Evolutionary conservation across 2,888 invertebrate genomes (phyloP).

Genomic region (Pimpla rufipes): DNA sequence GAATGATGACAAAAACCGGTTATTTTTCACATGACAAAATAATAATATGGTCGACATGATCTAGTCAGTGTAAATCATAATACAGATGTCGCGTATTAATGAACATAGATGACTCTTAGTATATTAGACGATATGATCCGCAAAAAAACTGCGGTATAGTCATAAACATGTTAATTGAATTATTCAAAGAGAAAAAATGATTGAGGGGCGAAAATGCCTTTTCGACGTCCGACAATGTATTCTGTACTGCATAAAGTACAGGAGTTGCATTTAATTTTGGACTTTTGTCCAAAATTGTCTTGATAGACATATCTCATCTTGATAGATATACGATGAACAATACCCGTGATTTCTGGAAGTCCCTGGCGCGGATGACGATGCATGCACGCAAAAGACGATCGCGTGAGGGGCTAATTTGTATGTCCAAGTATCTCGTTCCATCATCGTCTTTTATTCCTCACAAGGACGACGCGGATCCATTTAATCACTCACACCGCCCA

Average conservation of each 20-base stretch:
- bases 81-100: no score
- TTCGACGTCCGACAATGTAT: no score
- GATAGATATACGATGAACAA: neutral
- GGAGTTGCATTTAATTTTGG: no score
- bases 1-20: neutral
- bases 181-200: no score
- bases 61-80: neutral
- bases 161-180: no score
- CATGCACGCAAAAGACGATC: constrained; percentile 56
- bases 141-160: no score
- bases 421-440: constrained; percentile 53
- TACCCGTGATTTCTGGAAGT: constrained; percentile 6
- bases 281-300: no score
- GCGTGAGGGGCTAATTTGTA: constrained; percentile 58
- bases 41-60: no score
- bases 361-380: constrained; percentile 25
- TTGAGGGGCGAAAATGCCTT: no score
- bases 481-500: constrained; percentile 48
- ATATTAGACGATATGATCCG: no score
- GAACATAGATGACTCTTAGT: no score
- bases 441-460: constrained; percentile 42
- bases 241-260: no score
- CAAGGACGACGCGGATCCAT: constrained; percentile 55
- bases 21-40: neutral
- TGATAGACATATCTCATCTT: constrained; percentile 26